Evolutionary conservation across 2,888 invertebrate genomes (phyloP), one percentile per base, ranked within the genome.

Genomic region (Andrena fulva): DNA sequence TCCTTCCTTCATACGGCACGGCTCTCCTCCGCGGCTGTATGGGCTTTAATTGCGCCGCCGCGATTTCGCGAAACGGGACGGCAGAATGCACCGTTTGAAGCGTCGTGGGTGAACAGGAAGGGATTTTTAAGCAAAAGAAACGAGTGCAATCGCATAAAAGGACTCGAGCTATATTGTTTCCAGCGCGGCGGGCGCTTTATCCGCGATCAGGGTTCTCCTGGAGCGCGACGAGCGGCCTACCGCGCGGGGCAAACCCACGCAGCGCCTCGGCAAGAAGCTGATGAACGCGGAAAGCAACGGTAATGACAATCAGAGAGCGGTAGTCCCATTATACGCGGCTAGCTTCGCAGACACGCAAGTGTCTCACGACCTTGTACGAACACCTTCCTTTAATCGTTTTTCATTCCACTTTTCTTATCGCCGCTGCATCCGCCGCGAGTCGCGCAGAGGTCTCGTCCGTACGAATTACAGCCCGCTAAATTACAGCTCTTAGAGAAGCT

Each of bases 271-370:
- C 54, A 60, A 75, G 84, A 85, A 84, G 80, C 78, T 82, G 87
- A 90, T 85, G 89, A 88, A 86, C 89, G 82, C 86, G 85, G 85
- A 87, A 89, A 88, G 86, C 87, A 91, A 91, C 91, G 90, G 91
- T 91, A 92, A 91, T 91, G 89, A 92, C 91, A 91, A 92, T 91
- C 90, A 89, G 84, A 89, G 84, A 87, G 86, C 87, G 90, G 89
- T 84, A 79, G 80, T 83, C 80, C 80, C 87, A 89, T 88, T 89
- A 90, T 90, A 89, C 88, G 89, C 89, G 89, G 87, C 86, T 86
- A 80, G 80, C 76, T 75, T 71, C 74, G 79, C 77, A 73, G 77
- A 81, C 89, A 82, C 86, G 84, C 86, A 80, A 86, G 84, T 88
- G 90, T 91, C 89, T 84, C 91, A 90, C 90, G 91, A 91, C 91